phyloP scores from a whole-genome alignment of 2,797 vertebrate genomes.

The Lepilemur septentrionalis region DNA sequence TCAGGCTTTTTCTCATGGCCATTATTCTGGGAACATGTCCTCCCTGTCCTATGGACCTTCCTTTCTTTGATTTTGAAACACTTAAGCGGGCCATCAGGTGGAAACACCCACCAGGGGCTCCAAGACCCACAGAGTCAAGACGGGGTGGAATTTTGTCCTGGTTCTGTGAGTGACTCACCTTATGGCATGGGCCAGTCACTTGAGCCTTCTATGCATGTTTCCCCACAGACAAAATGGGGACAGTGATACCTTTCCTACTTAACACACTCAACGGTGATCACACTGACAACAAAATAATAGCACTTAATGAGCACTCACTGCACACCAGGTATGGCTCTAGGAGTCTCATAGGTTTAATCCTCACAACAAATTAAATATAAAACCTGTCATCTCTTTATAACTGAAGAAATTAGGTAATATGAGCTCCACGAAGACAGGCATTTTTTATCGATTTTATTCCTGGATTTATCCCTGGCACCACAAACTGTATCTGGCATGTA shows the following conservation, averaged over 20 bases:
- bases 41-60: neutral
- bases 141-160: neutral
- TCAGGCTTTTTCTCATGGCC: neutral
- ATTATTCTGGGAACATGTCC: neutral
- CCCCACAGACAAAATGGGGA: neutral
- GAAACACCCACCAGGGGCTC: neutral
- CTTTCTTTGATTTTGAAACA: neutral
- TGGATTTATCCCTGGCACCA: neutral
- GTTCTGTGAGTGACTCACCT: neutral
- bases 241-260: neutral
- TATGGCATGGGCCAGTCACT: neutral
- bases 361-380: neutral
- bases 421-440: neutral
- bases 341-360: neutral
- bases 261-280: rapidly evolving
- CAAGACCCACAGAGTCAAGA: neutral
- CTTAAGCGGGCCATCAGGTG: neutral
- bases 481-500: neutral
- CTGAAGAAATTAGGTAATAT: neutral
- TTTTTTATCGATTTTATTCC: neutral
- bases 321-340: neutral
- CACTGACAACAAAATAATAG: neutral
- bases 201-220: neutral
- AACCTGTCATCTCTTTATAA: neutral
- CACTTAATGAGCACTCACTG: neutral